Evolutionary conservation across 1,140 invertebrate species (phyloP), one percentile per base, ranked within the genome.

Genomic region (Hirudo medicinalis): DNA sequence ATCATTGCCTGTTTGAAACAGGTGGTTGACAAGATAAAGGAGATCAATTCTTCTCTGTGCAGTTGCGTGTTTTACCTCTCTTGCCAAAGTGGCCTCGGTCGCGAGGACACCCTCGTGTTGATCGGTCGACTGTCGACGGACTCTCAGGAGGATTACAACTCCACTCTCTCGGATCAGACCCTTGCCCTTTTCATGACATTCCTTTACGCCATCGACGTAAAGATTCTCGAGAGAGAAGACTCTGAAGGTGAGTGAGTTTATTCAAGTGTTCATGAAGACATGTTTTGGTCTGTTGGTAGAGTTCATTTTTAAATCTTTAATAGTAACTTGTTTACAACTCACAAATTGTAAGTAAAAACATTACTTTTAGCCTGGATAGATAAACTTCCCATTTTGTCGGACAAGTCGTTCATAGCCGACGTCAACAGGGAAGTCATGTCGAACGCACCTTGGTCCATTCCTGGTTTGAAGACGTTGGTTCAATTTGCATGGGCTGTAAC

Each of bases 51-150:
- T 74, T 85, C 88, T 54, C 79, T 96, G 36, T 90, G 91, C 0
- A 91, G 93, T 76, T 89, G 91, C 71, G 80, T 97, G 2, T 96
- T 91, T 78, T 86, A 89, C 72, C 91, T 89, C 85, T 87, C 91
- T 0, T 90, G 91, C 17, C 93, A 97, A 78, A 86, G 86, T 55
- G 88, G 89, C 1, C 80, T 96, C 19, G 86, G 76, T 84, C 80
- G 79, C 73, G 76, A 80, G 29, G 83, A 86, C 71, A 83, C 88
- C 13, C 71, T 79, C 19, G 77, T 78, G 29, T 75, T 87, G 8
- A 76, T 87, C 8, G 75, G 79, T 53, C 79, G 83, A 72, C 77
- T 87, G 25, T 79, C 81, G 36, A 78, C 76, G 60, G 75, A 78
- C 27, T 79, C 80, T 55, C 72, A 70, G 4, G 32, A 76, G 22